A percentile compares a stretch with the other conserved stretches of the same genome.
Evolutionary conservation across 2,797 vertebrate genomes (phyloP).

Genomic region (Apogon hyalosoma): DNA sequence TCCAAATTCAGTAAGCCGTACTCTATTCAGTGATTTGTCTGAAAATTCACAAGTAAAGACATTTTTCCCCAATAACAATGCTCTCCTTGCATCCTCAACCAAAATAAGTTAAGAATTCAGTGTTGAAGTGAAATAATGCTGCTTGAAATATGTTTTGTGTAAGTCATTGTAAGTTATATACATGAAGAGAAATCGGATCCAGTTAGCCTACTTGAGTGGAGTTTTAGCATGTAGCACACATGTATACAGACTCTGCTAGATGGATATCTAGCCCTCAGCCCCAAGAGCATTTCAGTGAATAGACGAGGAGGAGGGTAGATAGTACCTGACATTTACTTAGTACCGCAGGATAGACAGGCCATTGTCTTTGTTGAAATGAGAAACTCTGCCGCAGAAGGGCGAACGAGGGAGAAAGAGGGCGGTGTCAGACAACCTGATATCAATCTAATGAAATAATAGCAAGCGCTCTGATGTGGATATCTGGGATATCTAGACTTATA

Average conservation of each 20-base stretch:
- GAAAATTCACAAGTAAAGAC: constrained; percentile 13
- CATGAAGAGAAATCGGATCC: constrained; percentile 59
- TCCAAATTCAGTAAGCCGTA: not conserved
- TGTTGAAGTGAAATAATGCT: constrained; percentile 17
- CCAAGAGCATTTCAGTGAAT: constrained; percentile 75
- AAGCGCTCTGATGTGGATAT: constrained; percentile 83
- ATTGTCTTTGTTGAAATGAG: constrained; percentile 81
- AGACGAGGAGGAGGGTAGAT: constrained; percentile 72
- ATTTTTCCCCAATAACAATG: not conserved
- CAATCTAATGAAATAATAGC: constrained; percentile 90
- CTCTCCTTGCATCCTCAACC: not conserved
- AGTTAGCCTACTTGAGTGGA: constrained; percentile 42
- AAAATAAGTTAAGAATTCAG: constrained; percentile 2
- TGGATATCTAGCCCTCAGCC: constrained; percentile 69
- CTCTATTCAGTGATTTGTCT: not conserved
- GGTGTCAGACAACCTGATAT: constrained; percentile 86
- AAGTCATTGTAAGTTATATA: constrained; percentile 56
- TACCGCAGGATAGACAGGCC: constrained; percentile 73
- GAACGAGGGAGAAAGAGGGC: constrained; percentile 75
- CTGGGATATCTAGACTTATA: constrained; percentile 78
- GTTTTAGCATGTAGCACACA: constrained; percentile 65
- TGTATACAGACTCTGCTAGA: constrained; percentile 68
- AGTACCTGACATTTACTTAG: constrained; percentile 81
- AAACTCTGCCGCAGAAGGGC: constrained; percentile 72
- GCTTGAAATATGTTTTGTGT: constrained; percentile 31